These are phyloP conservation scores for Drosophila kuntzei DNA, from an alignment of 2,888 invertebrate genomes.

Conservation along the genomic window DNA sequence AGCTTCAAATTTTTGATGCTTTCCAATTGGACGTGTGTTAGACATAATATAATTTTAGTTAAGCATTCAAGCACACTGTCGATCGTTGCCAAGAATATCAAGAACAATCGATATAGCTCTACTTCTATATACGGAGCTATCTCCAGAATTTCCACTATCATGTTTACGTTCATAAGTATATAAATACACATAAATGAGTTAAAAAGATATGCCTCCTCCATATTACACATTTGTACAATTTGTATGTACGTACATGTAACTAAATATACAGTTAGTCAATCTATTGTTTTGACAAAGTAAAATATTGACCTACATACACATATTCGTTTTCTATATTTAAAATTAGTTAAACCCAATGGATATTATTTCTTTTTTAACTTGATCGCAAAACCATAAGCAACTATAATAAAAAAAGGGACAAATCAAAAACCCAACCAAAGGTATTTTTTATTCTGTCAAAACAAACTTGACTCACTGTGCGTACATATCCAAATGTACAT, in stretches of 20 bases:
- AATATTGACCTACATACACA: background rate
- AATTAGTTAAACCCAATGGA: background rate
- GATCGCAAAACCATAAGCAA: background rate
- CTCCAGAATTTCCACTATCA: background rate
- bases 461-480: background rate
- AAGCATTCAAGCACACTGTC: background rate
- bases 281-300: background rate
- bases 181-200: background rate
- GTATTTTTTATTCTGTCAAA: background rate
- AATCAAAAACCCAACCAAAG: background rate
- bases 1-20: too few species aligned
- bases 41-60: background rate
- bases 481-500: background rate
- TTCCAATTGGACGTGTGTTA: background rate
- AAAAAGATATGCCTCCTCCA: constrained; percentile 4
- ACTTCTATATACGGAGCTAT: background rate
- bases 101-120: background rate
- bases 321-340: background rate
- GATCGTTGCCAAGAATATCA: background rate
- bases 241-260: constrained; percentile 1
- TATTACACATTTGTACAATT: constrained; percentile 11
- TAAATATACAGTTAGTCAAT: background rate
- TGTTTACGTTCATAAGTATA: background rate
- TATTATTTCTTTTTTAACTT: background rate
- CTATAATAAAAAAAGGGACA: background rate